These are phyloP conservation scores for Tetropium fuscum DNA, from an alignment of 2,888 invertebrate species.

Conservation along the genomic window DNA sequence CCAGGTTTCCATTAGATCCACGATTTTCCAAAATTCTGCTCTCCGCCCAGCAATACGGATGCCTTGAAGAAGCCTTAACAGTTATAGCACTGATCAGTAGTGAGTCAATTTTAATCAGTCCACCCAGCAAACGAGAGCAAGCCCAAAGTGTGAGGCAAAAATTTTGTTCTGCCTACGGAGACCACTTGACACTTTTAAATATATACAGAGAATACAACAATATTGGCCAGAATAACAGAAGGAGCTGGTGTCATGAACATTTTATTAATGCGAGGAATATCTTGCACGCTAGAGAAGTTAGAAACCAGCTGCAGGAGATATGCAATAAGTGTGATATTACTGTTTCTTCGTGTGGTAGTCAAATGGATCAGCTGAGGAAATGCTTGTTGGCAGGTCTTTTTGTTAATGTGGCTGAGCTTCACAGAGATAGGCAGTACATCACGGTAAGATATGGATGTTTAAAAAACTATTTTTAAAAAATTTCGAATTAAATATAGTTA, in stretches of 20 bases:
- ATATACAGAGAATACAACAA: slow-evolving; percentile 85
- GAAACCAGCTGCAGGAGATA: slow-evolving; percentile 82
- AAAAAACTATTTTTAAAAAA: too few species aligned
- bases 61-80: slow-evolving; percentile 85
- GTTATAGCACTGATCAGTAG: slow-evolving; percentile 90
- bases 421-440: slow-evolving; percentile 77
- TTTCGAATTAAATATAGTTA: too few species aligned
- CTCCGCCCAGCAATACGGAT: slow-evolving; percentile 80
- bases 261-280: slow-evolving; percentile 87
- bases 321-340: slow-evolving; percentile 71
- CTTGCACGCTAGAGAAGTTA: slow-evolving; percentile 82
- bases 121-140: slow-evolving; percentile 81
- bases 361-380: slow-evolving; percentile 77
- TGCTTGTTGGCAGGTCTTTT: slow-evolving; percentile 86
- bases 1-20: slow-evolving; percentile 93
- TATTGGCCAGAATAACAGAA: slow-evolving; percentile 70
- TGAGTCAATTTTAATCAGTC: slow-evolving; percentile 85
- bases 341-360: slow-evolving; percentile 74
- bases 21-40: slow-evolving; percentile 66
- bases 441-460: slow-evolving; percentile 67
- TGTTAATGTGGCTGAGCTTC: slow-evolving; percentile 86
- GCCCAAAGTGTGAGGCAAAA: slow-evolving; percentile 80
- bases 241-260: slow-evolving; percentile 90
- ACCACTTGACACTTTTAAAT: slow-evolving; percentile 92
- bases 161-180: slow-evolving; percentile 88